These are phyloP conservation scores for Sycobia sp. DNA, from an alignment of 1,140 invertebrate genomes.

Conservation along the genomic window DNA sequence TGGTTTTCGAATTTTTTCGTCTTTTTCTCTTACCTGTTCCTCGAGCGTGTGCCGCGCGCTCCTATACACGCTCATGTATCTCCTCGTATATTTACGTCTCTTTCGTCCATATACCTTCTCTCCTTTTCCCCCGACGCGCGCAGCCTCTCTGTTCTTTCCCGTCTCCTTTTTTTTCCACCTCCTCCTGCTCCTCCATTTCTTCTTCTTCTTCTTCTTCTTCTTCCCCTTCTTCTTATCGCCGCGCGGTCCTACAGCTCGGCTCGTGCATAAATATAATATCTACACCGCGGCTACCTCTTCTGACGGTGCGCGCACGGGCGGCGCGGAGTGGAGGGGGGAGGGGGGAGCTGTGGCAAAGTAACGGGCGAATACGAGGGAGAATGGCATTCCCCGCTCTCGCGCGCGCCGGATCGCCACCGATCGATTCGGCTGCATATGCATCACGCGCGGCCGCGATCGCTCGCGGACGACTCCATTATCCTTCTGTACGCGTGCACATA, in stretches of 20 bases:
- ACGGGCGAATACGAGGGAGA: too few relatives aligned
- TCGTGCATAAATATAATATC: too few relatives aligned
- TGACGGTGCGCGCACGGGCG: too few relatives aligned
- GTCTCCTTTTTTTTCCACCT: conserved; percentile 17
- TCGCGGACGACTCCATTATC: conserved; percentile 19
- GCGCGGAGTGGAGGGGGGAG: too few relatives aligned
- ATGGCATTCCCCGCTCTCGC: not conserved
- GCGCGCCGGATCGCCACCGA: not conserved
- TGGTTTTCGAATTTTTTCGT: conserved; percentile 56
- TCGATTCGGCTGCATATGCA: not conserved
- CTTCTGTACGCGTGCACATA: too few relatives aligned
- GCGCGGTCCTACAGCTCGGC: not conserved
- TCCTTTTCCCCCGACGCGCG: too few relatives aligned
- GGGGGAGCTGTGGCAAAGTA: too few relatives aligned
- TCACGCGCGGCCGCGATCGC: not conserved
- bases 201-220: not conserved
- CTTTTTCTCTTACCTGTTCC: conserved; percentile 48
- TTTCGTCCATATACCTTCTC: too few relatives aligned
- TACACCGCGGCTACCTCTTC: not conserved
- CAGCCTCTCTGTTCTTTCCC: not conserved
- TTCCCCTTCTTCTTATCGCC: not conserved
- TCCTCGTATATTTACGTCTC: too few relatives aligned
- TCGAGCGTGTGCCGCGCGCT: too few relatives aligned
- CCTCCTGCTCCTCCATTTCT: not conserved
- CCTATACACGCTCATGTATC: too few relatives aligned